Base-by-base conservation (phyloP, 2,888 invertebrate species). In the Smittia aterrima region DNA sequence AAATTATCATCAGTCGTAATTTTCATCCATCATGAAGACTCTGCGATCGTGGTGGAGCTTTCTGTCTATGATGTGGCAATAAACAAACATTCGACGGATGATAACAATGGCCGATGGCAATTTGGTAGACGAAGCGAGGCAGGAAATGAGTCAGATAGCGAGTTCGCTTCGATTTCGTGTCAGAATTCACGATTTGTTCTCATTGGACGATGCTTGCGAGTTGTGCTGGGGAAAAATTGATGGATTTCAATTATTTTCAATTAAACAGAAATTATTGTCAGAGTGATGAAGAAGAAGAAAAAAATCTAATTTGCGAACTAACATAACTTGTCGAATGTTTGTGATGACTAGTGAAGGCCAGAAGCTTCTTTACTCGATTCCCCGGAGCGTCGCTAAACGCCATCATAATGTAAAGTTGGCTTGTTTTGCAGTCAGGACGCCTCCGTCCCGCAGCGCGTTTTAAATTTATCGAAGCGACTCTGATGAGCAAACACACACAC, bases 201-300 rank as follows among this genome's bases (percentile, higher is more conserved):
- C 25, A 64, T 64, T 64, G 9, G 1, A 24, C 24, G 9, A 24
- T 24, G 11, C 22, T 16, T 47, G 38, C 22, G 54, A 20, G 11
- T 62, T 13, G 62, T 54, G 1, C 1, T 22, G 16, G 66, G 32
- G 32, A 41, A 66, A 38, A 71, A 32, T 71, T 71, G 70, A 71
- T 71, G 70, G 32, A 54, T 71, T 71, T 54, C 70, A 71, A 71
- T 71, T 71, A 71, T 54, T 67, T 67, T 67, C 67, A 71, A 71
- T 54, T 71, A 71, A 58, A 13, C n/a, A 32, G 32, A 47, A 38
- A 47, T 47, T 47, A 47, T 58, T 58, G n/a, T 22, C 4, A 47
- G 16, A 47, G 11, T n/a, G 47, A n/a, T n/a, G n/a, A n/a, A n/a
- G n/a, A n/a, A 47, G 11, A 2, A n/a, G 3, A 13, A 47, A 47